Percentiles rank a stretch among this genome's conserved stretches.
Evolutionary conservation across 2,888 invertebrate genomes (phyloP).

Genomic region (Hofmannophila pseudospretella): DNA sequence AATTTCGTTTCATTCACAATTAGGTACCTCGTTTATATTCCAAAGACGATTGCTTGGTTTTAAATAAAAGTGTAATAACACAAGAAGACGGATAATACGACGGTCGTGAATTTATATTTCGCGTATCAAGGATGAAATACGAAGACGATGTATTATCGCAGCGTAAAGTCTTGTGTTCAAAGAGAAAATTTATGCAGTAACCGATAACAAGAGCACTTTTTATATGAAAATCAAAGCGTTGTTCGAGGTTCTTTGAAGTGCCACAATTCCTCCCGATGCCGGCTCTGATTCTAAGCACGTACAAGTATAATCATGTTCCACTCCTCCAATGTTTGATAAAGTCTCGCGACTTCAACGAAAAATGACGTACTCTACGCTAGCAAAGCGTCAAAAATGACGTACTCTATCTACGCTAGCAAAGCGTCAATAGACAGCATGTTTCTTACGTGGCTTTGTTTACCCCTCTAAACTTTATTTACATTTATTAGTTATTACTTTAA

Average conservation of each 20-base stretch:
- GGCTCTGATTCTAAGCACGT: slow-evolving; percentile 64
- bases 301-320: slow-evolving; percentile 73
- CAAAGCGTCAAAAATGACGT: too few species aligned
- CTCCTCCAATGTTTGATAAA: slow-evolving; percentile 71
- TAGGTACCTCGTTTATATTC: too few species aligned
- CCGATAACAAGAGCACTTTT: slow-evolving; percentile 65
- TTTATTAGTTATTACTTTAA: too few species aligned
- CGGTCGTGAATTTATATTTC: too few species aligned
- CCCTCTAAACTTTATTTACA: too few species aligned
- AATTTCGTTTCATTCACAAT: too few species aligned
- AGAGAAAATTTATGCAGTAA: slow-evolving; percentile 42
- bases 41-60: too few species aligned
- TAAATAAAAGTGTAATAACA: too few species aligned
- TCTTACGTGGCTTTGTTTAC: too few species aligned
- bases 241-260: slow-evolving; percentile 63
- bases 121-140: background rate
- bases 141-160: background rate
- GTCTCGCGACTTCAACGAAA: slow-evolving; percentile 58
- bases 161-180: slow-evolving; percentile 14
- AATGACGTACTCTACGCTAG: slow-evolving; percentile 53
- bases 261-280: slow-evolving; percentile 49
- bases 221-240: slow-evolving; percentile 64
- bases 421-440: background rate
- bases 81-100: too few species aligned
- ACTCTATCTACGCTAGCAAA: background rate